Percentiles rank a stretch among this genome's conserved stretches.
Evolutionary conservation across 1,140 invertebrate genomes (phyloP).

Genomic region (Chrysoperla carnea): DNA sequence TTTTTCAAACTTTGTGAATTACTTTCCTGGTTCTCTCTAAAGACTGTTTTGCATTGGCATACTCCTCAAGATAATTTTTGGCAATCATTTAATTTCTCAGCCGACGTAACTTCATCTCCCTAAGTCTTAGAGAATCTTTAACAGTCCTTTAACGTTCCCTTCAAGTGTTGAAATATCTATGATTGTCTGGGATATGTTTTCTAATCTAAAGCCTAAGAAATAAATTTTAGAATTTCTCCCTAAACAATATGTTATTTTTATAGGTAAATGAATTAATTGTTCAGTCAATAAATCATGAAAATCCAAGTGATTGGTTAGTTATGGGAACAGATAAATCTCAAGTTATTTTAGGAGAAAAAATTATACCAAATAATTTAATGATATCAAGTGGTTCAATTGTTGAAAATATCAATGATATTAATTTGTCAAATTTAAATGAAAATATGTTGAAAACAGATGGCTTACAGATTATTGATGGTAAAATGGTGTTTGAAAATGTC

Average conservation of each 20-base stretch:
- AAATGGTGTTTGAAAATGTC: constrained; percentile 10
- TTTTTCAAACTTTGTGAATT: too few species aligned
- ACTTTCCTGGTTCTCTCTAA: too few species aligned
- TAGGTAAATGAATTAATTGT: constrained; percentile 14
- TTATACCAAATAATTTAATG: constrained; percentile 16
- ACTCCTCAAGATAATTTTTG: too few species aligned
- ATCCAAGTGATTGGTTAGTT: constrained; percentile 14
- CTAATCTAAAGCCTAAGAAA: too few species aligned
- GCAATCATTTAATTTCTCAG: too few species aligned
- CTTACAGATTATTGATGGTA: constrained; percentile 23
- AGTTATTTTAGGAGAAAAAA: constrained; percentile 20
- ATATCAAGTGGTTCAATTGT: constrained; percentile 13
- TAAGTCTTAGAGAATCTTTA: too few species aligned
- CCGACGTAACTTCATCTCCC: too few species aligned
- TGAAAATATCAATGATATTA: constrained; percentile 12
- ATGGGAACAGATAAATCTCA: constrained; percentile 18
- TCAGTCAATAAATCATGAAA: constrained; percentile 16
- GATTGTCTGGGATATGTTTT: too few species aligned
- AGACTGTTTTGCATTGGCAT: too few species aligned
- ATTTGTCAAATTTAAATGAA: constrained; percentile 14
- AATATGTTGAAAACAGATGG: constrained; percentile 17
- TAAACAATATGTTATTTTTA: neutral
- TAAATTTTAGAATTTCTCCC: too few species aligned
- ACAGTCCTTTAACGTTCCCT: too few species aligned
- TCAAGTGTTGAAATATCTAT: too few species aligned